A percentile compares a stretch with the other conserved stretches of the same genome.
phyloP scores from a whole-genome alignment of 2,888 invertebrate species.

The Tenthredo livida region DNA sequence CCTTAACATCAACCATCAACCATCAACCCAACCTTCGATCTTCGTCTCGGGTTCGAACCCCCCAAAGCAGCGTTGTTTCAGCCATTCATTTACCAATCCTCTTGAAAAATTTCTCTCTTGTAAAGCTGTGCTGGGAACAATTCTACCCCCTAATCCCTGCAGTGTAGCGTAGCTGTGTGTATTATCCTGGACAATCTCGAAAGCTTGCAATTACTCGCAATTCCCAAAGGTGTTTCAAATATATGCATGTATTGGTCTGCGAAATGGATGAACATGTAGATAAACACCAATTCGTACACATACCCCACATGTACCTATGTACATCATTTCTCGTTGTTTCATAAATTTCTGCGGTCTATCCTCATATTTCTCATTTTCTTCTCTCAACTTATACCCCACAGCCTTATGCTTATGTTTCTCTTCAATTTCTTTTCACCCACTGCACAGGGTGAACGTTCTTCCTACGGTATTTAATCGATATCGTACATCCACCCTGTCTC shows the following conservation, averaged over 20 bases:
- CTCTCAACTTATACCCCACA: constrained; percentile 6
- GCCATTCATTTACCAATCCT: neutral
- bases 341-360: neutral
- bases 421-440: neutral
- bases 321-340: neutral
- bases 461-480: constrained; percentile 37
- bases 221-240: neutral
- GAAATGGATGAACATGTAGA: neutral
- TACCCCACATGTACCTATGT: neutral
- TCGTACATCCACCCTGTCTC: constrained; percentile 40
- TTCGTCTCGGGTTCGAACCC: neutral
- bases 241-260: neutral
- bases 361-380: neutral
- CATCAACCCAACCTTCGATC: constrained; percentile 32
- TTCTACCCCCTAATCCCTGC: neutral
- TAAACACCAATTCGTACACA: neutral
- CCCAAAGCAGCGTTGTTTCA: constrained; percentile 1
- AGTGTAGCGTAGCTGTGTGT: neutral
- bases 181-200: neutral
- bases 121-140: neutral
- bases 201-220: constrained; percentile 1
- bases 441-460: constrained; percentile 30
- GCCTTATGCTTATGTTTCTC: neutral
- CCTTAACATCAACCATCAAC: constrained; percentile 40
- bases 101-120: neutral